Evolutionary conservation across 1,140 invertebrate genomes (phyloP).

Genomic region (Grapholita molesta): DNA sequence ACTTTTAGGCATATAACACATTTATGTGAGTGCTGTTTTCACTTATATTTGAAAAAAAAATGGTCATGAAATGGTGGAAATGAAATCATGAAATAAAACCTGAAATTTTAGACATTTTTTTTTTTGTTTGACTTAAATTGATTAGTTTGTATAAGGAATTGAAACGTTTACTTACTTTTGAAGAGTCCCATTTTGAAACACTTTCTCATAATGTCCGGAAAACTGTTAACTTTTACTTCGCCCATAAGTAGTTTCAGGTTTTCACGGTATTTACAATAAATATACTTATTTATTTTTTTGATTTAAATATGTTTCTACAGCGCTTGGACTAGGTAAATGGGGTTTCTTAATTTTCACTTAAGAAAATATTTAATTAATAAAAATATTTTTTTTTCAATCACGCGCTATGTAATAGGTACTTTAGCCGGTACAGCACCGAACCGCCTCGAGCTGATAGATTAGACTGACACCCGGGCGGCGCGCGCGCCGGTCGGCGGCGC

Average conservation of each 20-base stretch:
- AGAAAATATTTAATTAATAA: neutral
- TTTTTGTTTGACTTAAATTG: too few relatives aligned
- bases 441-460: constrained; percentile 45
- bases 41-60: too few relatives aligned
- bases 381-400: neutral
- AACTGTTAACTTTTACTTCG: constrained; percentile 47
- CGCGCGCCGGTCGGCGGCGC: constrained; percentile 37
- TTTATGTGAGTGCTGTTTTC: too few relatives aligned
- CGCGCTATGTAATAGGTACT: neutral
- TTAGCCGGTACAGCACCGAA: constrained; percentile 37
- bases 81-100: neutral
- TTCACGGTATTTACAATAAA: neutral
- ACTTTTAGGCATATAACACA: too few relatives aligned
- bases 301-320: neutral
- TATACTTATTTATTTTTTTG: neutral
- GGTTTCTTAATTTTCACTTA: neutral
- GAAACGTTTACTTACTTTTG: constrained; percentile 64
- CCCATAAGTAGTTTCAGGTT: constrained; percentile 36
- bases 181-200: constrained; percentile 71
- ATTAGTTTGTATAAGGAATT: too few relatives aligned
- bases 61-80: too few relatives aligned
- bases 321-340: too few relatives aligned
- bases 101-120: too few relatives aligned
- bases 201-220: constrained; percentile 63
- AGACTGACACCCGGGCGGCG: constrained; percentile 44